Conservation (phyloP, 2,888 invertebrate species). For the Acrobasis suavella region DNA sequence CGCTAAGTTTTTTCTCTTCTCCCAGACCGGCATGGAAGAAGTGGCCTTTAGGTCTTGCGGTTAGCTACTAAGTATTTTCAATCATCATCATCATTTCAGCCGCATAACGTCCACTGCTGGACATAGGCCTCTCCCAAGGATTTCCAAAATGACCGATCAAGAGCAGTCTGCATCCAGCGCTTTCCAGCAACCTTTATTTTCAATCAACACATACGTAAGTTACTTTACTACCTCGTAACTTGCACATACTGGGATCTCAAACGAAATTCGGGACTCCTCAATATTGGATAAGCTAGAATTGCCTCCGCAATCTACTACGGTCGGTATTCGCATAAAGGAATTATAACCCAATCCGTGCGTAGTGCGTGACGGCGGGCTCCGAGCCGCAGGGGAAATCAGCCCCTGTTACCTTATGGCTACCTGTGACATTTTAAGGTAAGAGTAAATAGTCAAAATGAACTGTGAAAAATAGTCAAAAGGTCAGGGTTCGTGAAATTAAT, state of each 20-base stretch:
- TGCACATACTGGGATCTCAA: conserved; percentile 2
- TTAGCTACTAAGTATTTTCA: no score
- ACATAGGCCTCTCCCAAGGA: no score
- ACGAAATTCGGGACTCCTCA: conserved; percentile 14
- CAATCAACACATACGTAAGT: conserved; percentile 2
- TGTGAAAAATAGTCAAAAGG: no score
- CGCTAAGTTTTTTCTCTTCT: no score
- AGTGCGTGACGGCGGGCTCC: conserved; percentile 26
- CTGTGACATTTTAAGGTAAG: conserved; percentile 19
- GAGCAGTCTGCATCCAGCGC: no score
- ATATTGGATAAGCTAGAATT: conserved; percentile 23
- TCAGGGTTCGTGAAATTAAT: neutral
- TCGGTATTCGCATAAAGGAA: conserved; percentile 30
- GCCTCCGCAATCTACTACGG: conserved; percentile 25
- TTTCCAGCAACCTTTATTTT: no score
- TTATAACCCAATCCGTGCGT: conserved; percentile 30
- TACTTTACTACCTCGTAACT: conserved; percentile 7
- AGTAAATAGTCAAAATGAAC: conserved; percentile 10
- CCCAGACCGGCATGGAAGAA: no score
- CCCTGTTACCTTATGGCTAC: conserved; percentile 24
- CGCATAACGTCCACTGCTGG: no score
- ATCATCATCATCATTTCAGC: no score
- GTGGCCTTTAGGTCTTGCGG: no score
- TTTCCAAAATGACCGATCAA: no score
- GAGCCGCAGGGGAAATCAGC: conserved; percentile 34